A percentile compares a stretch with the other conserved stretches of the same genome.
These are phyloP conservation scores for Cydia pomonella DNA, from an alignment of 1,140 invertebrate genomes.

Conservation along the genomic window DNA sequence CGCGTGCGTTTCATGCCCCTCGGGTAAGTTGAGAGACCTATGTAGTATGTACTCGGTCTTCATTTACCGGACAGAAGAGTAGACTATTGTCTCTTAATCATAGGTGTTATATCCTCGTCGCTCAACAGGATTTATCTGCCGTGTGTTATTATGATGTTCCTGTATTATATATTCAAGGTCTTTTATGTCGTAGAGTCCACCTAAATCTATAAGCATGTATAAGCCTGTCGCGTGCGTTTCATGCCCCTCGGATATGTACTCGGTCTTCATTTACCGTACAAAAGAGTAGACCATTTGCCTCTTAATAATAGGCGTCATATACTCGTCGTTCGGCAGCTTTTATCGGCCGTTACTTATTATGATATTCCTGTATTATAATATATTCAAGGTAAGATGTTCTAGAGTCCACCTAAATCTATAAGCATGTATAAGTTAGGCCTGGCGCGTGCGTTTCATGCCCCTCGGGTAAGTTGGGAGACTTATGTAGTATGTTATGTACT, in stretches of 20 bases:
- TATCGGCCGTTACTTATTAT: conserved; percentile 96
- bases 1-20: too few relatives aligned
- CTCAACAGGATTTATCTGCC: conserved; percentile 99
- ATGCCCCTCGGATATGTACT: too few relatives aligned
- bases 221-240: too few relatives aligned
- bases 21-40: conserved; percentile 87
- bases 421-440: too few relatives aligned
- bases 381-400: conserved; percentile 60
- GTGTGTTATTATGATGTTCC: conserved; percentile 85
- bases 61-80: conserved; percentile 89
- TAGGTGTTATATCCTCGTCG: conserved; percentile 96
- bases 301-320: conserved; percentile 98
- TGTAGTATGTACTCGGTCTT: conserved; percentile 97
- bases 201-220: too few relatives aligned
- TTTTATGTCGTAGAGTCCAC: not conserved
- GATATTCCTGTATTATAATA: conserved; percentile 71
- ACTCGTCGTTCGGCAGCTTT: conserved; percentile 98
- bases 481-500: too few relatives aligned
- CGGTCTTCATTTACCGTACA: conserved; percentile 92
- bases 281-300: conserved; percentile 89
- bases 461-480: conserved; percentile 86
- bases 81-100: conserved; percentile 97
- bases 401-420: not conserved
- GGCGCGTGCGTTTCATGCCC: too few relatives aligned
- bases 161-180: conserved; percentile 69